Evolutionary conservation across 2,888 invertebrate species (phyloP), one percentile per base, ranked within the genome.

Genomic region (Tetropium fuscum): DNA sequence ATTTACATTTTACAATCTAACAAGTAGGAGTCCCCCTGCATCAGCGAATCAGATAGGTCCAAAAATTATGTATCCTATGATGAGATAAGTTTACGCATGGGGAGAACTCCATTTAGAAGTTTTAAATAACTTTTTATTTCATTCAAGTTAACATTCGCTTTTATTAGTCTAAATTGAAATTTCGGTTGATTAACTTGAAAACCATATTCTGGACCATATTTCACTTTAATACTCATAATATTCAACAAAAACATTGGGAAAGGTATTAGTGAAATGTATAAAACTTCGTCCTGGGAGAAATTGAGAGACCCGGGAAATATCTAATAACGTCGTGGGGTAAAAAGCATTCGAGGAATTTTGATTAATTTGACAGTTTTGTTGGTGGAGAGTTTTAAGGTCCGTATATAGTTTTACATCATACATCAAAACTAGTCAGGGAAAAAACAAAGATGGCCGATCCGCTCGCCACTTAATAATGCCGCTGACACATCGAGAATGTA

Each of bases 401-500:
- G 73, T 66, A 66, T 70, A 70, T 70, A 74, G 70, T 74, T 75
- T 75, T 73, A 75, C 74, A 74, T 75, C 76, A 74, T 77, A 74
- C 74, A 74, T 77, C 77, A 75, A 74, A 74, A 71, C 63, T 67
- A 66, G 73, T 68, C 72, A 70, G 66, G 64, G 63, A 70, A 76
- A 73, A 75, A 75, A 74, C 75, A 75, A 77, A 78, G 71, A 77
- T 75, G 75, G 77, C 76, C 71, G 74, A 64, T 32, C 70, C 68
- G 72, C 68, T 47, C 68, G 70, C 71, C 72, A 74, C 75, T 78
- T 78, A 78, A 78, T 78, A 79, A 78, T 76, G 64, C 59, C 68
- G 78, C 77, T 78, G 79, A 78, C 80, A 74, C 78, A 72, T 75
- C 75, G 74, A 75, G 77, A 78, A 79, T 77, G 74, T 79, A 78